These are phyloP conservation scores for Acanthococcus lagerstroemiae DNA, from an alignment of 2,888 invertebrate species.

Conservation along the genomic window DNA sequence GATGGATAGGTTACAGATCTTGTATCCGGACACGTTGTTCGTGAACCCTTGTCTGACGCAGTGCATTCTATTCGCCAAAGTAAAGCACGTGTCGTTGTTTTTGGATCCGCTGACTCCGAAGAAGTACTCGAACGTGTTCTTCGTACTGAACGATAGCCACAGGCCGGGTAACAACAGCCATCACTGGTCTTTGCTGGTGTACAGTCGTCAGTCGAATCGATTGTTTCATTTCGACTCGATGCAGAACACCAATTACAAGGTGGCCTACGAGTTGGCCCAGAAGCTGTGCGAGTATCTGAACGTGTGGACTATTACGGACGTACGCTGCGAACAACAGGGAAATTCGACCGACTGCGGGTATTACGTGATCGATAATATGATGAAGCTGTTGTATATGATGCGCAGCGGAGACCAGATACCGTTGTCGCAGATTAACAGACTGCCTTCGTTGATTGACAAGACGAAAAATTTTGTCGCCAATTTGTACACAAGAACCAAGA, in stretches of 20 bases:
- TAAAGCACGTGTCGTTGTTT: slow-evolving; percentile 20
- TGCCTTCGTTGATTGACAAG: slow-evolving; percentile 12
- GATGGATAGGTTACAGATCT: slow-evolving; percentile 6
- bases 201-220: background rate
- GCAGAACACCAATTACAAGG: slow-evolving; percentile 17
- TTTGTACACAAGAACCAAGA: slow-evolving; percentile 12
- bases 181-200: slow-evolving; percentile 15
- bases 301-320: slow-evolving; percentile 20
- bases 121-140: slow-evolving; percentile 13
- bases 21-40: slow-evolving; percentile 10
- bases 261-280: slow-evolving; percentile 19
- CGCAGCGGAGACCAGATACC: background rate
- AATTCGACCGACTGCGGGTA: slow-evolving; percentile 21
- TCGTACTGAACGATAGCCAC: slow-evolving; percentile 17
- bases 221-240: slow-evolving; percentile 22
- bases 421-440: background rate
- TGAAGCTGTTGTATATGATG: slow-evolving; percentile 11
- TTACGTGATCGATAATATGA: slow-evolving; percentile 14
- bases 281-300: slow-evolving; percentile 23
- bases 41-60: slow-evolving; percentile 22
- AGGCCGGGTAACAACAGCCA: background rate
- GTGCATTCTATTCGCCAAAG: slow-evolving; percentile 19
- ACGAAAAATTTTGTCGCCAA: slow-evolving; percentile 17
- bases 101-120: slow-evolving; percentile 18
- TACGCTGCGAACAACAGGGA: slow-evolving; percentile 15